These are phyloP conservation scores for Tachysurus fulvidraco DNA, from an alignment of 2,113 vertebrate species.

Conservation along the genomic window DNA sequence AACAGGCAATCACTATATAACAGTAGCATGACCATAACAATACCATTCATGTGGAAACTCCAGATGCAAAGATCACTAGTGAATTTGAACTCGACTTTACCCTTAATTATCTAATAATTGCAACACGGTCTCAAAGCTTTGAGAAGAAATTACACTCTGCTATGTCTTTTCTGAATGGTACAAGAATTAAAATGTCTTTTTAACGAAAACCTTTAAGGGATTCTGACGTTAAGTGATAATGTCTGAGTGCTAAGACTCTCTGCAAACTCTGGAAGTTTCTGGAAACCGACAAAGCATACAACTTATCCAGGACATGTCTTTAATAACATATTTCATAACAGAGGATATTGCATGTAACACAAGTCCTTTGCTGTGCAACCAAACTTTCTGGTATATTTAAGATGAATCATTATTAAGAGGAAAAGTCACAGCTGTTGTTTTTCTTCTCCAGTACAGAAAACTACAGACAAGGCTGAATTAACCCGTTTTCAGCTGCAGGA, in stretches of 20 bases:
- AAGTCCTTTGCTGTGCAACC: neutral
- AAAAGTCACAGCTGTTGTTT: neutral
- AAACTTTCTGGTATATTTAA: neutral
- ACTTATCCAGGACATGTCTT: neutral
- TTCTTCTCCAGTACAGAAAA: neutral
- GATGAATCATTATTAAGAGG: neutral
- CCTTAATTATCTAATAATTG: neutral
- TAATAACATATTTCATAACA: neutral
- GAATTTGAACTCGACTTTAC: neutral
- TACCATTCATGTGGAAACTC: neutral
- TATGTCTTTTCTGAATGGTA: neutral
- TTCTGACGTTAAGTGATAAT: neutral
- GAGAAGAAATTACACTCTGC: neutral
- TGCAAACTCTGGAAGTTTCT: neutral
- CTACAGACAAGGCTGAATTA: neutral
- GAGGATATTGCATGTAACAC: neutral
- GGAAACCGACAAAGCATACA: neutral
- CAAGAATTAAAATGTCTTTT: neutral
- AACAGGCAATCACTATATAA: neutral
- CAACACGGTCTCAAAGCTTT: neutral
- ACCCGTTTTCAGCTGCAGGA: neutral
- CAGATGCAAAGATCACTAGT: neutral
- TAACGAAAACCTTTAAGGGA: neutral
- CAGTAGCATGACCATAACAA: neutral
- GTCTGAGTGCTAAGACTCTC: neutral